Evolutionary conservation across 2,113 vertebrate genomes (phyloP), one percentile per base, ranked within the genome.

Genomic region (Illadopsis cleaveri): DNA sequence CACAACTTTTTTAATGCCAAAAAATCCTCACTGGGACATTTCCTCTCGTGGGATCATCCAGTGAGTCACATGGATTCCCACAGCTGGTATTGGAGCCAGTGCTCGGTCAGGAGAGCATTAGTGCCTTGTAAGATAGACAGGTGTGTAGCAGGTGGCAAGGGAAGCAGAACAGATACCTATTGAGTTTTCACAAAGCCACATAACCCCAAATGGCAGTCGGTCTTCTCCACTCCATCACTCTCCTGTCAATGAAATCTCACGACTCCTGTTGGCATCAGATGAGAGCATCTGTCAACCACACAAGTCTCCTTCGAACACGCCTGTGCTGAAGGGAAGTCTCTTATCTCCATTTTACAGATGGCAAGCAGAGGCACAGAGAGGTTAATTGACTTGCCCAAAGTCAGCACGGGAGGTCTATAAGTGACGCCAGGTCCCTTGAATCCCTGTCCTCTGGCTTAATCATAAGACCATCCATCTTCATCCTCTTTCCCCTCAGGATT

Each of bases 301-400:
- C 53, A 64, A 45, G 85, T 28, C 65, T 92, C 80, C 82, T 93
- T 57, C 1, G 1, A 96, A 45, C 54, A 10, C 38, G 69, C 70
- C 68, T 25, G 51, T 82, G 81, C 86, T 79, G 53, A 61, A 40
- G 89, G 83, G 83, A 89, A 84, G 45, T 76, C 86, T 92, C 91
- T 96, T 96, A 96, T 93, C 94, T 95, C 82, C 79, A 79, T 86
- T 95, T 89, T 90, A 93, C 96, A 96, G 85, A 90, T 76, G 88
- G 94, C 56, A 68, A 93, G 72, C 69, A 90, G 86, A 92, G 65
- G 90, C 37, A 89, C 82, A 88, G 84, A 70, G 91, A 96, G 94
- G 94, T 96, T 97, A 97, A 96, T 96, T 97, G 93, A 94, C 77
- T 96, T 91, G 92, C 73, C 91, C 92, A 85, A 94, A 95, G 92